Conservation (phyloP, 2,797 vertebrate genomes). For the Margarornis squamiger region DNA sequence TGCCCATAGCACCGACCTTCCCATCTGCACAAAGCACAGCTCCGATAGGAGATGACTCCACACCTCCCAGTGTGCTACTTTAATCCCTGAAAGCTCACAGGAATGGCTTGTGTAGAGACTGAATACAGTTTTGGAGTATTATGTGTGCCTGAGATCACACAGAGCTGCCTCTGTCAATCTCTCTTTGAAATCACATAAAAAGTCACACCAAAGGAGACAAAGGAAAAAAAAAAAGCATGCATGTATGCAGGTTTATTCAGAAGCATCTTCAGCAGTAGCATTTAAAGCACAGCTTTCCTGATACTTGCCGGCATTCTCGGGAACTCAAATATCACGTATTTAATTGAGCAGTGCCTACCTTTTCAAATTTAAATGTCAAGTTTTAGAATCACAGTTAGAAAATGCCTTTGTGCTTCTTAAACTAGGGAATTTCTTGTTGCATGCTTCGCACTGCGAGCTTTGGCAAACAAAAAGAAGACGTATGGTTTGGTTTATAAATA, state of each 20-base stretch:
- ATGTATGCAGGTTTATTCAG: not conserved
- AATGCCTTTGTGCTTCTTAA: not conserved
- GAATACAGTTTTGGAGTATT: not conserved
- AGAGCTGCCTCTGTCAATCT: not conserved
- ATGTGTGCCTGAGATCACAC: not conserved
- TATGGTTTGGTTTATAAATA: not conserved
- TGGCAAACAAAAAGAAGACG: not conserved
- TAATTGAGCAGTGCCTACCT: not conserved
- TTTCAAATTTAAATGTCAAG: constrained; percentile 4
- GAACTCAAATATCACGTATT: not conserved
- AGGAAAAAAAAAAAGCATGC: not conserved
- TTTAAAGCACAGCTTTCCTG: not conserved
- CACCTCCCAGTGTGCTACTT: not conserved
- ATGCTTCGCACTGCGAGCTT: rapidly evolving
- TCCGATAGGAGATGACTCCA: not conserved
- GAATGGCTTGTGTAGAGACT: not conserved
- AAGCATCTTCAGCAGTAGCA: not conserved
- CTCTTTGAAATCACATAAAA: not conserved
- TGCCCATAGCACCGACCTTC: rapidly evolving
- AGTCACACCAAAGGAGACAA: not conserved
- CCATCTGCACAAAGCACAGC: not conserved
- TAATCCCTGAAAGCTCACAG: not conserved
- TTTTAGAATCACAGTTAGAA: not conserved
- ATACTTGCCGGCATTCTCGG: not conserved
- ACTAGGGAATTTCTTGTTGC: not conserved